Base-by-base conservation (phyloP, 2,797 vertebrate species). In the Diceros bicornis region DNA sequence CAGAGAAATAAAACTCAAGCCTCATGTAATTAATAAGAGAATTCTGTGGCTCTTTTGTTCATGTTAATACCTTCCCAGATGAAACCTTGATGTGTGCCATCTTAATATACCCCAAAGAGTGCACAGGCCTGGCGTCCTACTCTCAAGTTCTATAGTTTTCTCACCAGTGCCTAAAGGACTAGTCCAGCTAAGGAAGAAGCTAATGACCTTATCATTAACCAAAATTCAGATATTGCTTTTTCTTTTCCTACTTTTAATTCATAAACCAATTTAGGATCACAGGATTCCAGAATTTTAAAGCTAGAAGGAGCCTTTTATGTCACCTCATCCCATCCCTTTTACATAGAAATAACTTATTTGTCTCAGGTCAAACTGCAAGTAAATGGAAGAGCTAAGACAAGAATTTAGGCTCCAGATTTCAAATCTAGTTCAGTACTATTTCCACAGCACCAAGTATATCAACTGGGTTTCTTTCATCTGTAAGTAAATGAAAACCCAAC, bases 311-410 rank as follows among this genome's bases (percentile, higher is more conserved):
- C 0, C 59, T 87, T 91, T 59, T 86, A 74, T 6, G 37, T 27
- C 18, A 68, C 68, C 20, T 79, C 23, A 21, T 18, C 7, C 57
- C 25, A 71, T 0, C 3, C 20, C 6, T 41, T 86, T 52, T 71
- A 82, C 55, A 87, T 17, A 77, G 17, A 89, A 93, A 37, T 75
- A 62, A 7, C 57, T 85, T 89, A 47, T 20, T 64, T 92, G 23
- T 75, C 34, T 87, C 23, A 68, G 44, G 50, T 74, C 82, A 88
- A 69, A 81, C 41, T 78, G 44, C 52, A 81, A 94, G 6, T 52
- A 88, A 95, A 92, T 59, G 9, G n/a, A 72, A 96, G 25, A 62
- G 7, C 18, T 52, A 94, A 94, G 64, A 83, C 4, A 23, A 87
- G 29, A 75, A 79, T n/a, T 16, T 25, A 41, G 23, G 37, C 27